phyloP scores from a whole-genome alignment of 2,888 invertebrate species.

The Bembecia ichneumoniformis region DNA sequence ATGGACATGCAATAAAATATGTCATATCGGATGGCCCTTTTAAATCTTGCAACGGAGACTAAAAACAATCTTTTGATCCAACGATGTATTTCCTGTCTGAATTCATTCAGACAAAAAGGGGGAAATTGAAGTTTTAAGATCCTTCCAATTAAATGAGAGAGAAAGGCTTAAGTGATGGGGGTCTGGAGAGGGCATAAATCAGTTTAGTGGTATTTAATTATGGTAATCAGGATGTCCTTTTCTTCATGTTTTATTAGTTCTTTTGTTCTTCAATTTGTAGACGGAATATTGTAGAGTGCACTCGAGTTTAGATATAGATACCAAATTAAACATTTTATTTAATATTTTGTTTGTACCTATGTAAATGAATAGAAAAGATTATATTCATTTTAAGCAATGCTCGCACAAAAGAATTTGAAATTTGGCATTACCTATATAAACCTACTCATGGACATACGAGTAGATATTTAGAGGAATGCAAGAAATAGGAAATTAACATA shows the following conservation, averaged over 20 bases:
- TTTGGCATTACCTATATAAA: no score
- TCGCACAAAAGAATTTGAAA: no score
- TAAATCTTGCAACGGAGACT: constrained; percentile 44
- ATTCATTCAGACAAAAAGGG: constrained; percentile 46
- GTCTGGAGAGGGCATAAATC: constrained; percentile 49
- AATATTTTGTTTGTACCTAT: no score
- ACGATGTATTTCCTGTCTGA: constrained; percentile 55
- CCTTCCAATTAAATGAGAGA: constrained; percentile 50
- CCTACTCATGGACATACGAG: no score
- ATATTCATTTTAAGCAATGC: no score
- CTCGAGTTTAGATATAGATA: no score
- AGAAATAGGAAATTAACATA: no score
- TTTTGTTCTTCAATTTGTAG: constrained; percentile 30
- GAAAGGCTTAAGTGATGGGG: constrained; percentile 56
- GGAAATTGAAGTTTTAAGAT: constrained; percentile 48
- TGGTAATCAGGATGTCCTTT: constrained; percentile 49
- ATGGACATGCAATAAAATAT: constrained; percentile 56
- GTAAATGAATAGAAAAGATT: no score
- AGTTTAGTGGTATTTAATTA: constrained; percentile 48
- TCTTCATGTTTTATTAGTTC: constrained; percentile 26
- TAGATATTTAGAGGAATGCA: no score
- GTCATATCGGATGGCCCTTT: constrained; percentile 61
- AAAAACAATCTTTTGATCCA: constrained; percentile 54
- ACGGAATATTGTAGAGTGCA: no score
- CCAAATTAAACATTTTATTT: no score